A percentile compares a stretch with the other conserved stretches of the same genome.
Conservation (phyloP, 2,888 invertebrate genomes). For the Nymphalis urticae region DNA sequence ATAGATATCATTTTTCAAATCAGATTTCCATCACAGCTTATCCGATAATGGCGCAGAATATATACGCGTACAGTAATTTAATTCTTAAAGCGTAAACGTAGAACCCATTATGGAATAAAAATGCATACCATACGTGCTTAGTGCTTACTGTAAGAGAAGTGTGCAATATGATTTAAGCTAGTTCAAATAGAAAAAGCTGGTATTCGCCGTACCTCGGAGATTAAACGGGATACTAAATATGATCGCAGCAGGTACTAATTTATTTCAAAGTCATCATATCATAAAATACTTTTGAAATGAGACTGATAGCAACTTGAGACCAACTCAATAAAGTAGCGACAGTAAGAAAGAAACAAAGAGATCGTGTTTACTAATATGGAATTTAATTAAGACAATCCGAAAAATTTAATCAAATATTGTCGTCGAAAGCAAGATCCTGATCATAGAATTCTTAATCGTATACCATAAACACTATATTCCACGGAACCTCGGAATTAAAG, state of each 20-base stretch:
- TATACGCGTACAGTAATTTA: slow-evolving; percentile 12
- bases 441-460: not conserved
- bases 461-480: not conserved
- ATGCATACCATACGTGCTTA: not conserved
- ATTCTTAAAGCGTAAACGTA: slow-evolving; percentile 1
- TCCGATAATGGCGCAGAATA: slow-evolving; percentile 12
- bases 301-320: slow-evolving; percentile 5
- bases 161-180: slow-evolving; percentile 6
- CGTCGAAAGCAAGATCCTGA: not conserved
- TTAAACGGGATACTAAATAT: slow-evolving; percentile 29
- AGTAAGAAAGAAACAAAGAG: slow-evolving; percentile 3
- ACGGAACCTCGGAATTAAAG: not conserved
- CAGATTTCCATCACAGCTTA: slow-evolving; percentile 35
- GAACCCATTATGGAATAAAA: slow-evolving; percentile 19
- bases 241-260: slow-evolving; percentile 23
- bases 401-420: slow-evolving; percentile 9
- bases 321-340: slow-evolving; percentile 4
- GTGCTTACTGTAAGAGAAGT: slow-evolving; percentile 9
- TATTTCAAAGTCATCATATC: slow-evolving; percentile 7
- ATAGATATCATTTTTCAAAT: slow-evolving; percentile 33
- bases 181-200: slow-evolving; percentile 27
- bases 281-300: slow-evolving; percentile 4
- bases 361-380: slow-evolving; percentile 9
- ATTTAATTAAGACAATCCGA: slow-evolving; percentile 10
- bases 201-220: slow-evolving; percentile 18